Conservation (phyloP, 1,140 invertebrate genomes). For the Piezodorus guildinii region DNA sequence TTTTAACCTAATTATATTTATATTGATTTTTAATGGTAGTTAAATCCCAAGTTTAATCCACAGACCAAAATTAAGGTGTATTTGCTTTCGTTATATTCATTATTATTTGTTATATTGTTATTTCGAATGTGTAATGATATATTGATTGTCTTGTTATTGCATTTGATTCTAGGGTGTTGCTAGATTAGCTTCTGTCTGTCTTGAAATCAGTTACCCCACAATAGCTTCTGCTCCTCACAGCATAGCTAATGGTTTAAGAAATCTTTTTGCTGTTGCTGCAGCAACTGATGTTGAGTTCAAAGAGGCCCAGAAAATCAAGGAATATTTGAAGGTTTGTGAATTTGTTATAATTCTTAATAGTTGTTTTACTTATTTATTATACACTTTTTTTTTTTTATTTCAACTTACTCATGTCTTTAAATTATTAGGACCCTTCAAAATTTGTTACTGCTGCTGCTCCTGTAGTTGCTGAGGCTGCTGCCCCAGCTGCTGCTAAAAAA, state of each 20-base stretch:
- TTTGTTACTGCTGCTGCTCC: conserved; percentile 6
- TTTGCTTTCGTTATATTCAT: too few relatives aligned
- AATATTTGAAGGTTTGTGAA: conserved; percentile 61
- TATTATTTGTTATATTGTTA: too few relatives aligned
- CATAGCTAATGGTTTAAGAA: conserved; percentile 96
- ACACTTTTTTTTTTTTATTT: neutral
- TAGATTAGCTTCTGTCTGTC: conserved; percentile 87
- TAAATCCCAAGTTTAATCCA: too few relatives aligned
- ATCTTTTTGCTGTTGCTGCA: conserved; percentile 89
- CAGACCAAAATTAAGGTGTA: too few relatives aligned
- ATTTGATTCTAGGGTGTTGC: conserved; percentile 54
- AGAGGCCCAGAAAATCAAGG: conserved; percentile 85
- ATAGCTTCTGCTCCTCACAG: conserved; percentile 93
- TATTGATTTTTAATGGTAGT: too few relatives aligned
- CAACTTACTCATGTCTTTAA: neutral
- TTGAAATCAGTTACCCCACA: conserved; percentile 93
- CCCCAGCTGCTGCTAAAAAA: neutral
- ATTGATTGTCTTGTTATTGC: too few relatives aligned
- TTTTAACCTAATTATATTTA: too few relatives aligned
- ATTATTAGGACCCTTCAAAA: conserved; percentile 10
- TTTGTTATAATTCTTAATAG: neutral
- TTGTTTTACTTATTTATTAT: neutral
- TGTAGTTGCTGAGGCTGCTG: neutral
- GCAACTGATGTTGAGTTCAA: conserved; percentile 91
- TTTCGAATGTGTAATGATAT: too few relatives aligned